A percentile compares a stretch with the other conserved stretches of the same genome.
These are phyloP conservation scores for Chaetorhynchus papuensis DNA, from an alignment of 2,113 vertebrate species.

Conservation along the genomic window DNA sequence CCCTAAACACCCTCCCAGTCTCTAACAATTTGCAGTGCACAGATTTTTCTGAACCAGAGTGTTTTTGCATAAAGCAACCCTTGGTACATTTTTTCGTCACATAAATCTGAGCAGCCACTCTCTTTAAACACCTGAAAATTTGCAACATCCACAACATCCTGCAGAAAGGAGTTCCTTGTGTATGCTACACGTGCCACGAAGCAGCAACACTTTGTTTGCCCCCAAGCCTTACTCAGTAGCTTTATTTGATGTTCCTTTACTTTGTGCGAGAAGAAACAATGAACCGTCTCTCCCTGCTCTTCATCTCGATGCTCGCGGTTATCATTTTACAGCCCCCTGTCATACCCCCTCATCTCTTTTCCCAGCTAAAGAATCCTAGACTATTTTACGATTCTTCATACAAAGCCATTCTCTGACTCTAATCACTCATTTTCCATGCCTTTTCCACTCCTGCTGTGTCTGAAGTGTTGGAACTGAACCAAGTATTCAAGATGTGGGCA, in stretches of 20 bases:
- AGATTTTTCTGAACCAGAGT: neutral
- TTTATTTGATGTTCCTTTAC: neutral
- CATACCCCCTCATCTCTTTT: neutral
- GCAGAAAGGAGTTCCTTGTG: neutral
- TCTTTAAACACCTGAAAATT: neutral
- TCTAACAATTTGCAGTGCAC: neutral
- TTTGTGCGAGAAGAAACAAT: neutral
- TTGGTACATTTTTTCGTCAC: neutral
- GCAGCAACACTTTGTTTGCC: neutral
- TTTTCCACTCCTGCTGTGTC: slow-evolving; percentile 39
- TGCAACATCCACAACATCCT: neutral
- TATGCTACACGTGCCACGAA: accelerated
- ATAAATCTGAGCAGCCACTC: neutral
- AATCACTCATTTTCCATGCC: slow-evolving; percentile 1
- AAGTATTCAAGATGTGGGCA: slow-evolving; percentile 19
- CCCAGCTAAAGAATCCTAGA: neutral
- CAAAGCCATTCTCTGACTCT: neutral
- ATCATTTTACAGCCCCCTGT: neutral
- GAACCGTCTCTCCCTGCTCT: neutral
- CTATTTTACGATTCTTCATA: neutral
- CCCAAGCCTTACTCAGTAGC: neutral
- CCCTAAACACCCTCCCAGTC: neutral
- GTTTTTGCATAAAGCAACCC: neutral
- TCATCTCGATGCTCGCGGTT: neutral
- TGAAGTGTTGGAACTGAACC: slow-evolving; percentile 30